Base-by-base conservation (phyloP, 2,113 vertebrate species). In the Stercorarius parasiticus region DNA sequence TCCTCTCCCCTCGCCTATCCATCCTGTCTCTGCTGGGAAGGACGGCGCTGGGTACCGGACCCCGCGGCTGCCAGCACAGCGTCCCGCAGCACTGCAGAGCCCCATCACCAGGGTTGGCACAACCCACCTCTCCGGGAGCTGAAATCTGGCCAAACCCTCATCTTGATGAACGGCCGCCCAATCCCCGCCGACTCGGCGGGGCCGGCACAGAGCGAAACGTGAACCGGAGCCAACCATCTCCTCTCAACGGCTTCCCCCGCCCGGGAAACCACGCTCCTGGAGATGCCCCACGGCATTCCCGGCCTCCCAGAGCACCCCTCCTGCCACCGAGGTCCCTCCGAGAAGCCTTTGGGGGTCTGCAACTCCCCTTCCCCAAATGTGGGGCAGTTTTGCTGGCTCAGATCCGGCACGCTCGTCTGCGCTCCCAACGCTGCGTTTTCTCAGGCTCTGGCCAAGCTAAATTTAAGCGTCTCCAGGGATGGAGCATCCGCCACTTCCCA, bases 201-300 rank as follows among this genome's bases (percentile, higher is more conserved):
- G 40, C 58, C 30, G 4, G 26, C 12, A 4, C 45, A 5, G 22
- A 40, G 50, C 5, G 0, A 36, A 50, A 42, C 18, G 0, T n/a
- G 27, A 66, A 34, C 22, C 15, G 2, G 64, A 32, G 36, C 52
- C 7, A 5, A 38, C 2, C 16, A 0, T 17, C 52, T 22, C 50
- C 22, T 30, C 52, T 11, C 3, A 1, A 27, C 5, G 1, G 43
- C 19, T 34, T 36, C 36, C 40, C 59, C 15, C 1, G 8, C 16
- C 9, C 0, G 13, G 50, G 21, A 53, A 38, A 53, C 23, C 61
- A 6, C 11, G 3, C 20, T 69, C 14, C 27, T 1, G 26, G 47
- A 15, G 38, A 5, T 1, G 0, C 2, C 4, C 11, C 1, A 2
- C 18, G 1, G 69, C 40, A 2, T 11, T 32, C 56, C 82, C 11